A percentile compares a stretch with the other conserved stretches of the same genome.
Evolutionary conservation across 2,888 invertebrate genomes (phyloP).

Genomic region (Cistogaster globosa): DNA sequence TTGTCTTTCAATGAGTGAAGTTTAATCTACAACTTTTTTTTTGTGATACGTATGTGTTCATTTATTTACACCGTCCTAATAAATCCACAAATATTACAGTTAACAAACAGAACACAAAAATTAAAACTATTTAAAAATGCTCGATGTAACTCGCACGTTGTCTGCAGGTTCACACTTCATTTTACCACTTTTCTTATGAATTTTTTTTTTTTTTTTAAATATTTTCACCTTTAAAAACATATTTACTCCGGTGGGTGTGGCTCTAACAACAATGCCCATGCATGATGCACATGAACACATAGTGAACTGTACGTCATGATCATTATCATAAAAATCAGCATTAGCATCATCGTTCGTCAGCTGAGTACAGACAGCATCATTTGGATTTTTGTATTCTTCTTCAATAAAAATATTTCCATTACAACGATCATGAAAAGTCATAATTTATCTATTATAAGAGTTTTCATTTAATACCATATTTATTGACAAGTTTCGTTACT

Average conservation of each 20-base stretch:
- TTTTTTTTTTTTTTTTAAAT: conserved; percentile 42
- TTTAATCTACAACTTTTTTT: not conserved
- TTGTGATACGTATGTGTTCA: conserved; percentile 17
- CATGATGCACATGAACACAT: conserved; percentile 20
- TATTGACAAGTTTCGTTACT: conserved; percentile 57
- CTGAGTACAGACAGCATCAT: conserved; percentile 2
- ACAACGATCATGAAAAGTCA: conserved; percentile 37
- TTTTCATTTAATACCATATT: conserved; percentile 65
- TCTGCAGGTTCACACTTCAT: not conserved
- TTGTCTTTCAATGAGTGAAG: conserved; percentile 8
- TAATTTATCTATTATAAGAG: conserved; percentile 53
- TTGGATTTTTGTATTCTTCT: not conserved
- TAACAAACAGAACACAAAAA: not conserved
- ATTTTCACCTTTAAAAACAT: conserved; percentile 47
- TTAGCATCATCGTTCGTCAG: not conserved
- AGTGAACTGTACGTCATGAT: conserved; percentile 9
- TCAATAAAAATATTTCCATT: not conserved
- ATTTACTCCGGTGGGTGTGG: conserved; percentile 67
- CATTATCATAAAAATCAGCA: conserved; percentile 1
- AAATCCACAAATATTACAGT: conserved; percentile 56
- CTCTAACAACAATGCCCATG: conserved; percentile 33
- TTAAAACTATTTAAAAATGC: conserved; percentile 17
- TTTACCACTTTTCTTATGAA: conserved; percentile 36
- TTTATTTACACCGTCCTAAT: conserved; percentile 54
- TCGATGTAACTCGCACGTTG: not conserved